A percentile compares a stretch with the other conserved stretches of the same genome.
These are phyloP conservation scores for Mechanitis messenoides DNA, from an alignment of 2,888 invertebrate species.

Conservation along the genomic window DNA sequence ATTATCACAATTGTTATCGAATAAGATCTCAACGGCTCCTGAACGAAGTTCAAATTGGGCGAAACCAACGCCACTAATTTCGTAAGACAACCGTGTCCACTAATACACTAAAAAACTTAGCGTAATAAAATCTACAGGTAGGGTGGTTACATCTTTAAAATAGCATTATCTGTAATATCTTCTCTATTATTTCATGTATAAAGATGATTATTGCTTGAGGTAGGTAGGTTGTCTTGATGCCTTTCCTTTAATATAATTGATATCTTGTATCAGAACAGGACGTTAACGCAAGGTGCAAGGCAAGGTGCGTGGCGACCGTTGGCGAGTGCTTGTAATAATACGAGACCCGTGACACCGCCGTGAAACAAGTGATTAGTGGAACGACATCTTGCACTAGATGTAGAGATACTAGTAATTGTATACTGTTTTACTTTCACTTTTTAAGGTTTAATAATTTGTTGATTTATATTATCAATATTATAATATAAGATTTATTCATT, in stretches of 20 bases:
- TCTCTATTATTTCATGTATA: neutral
- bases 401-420: constrained; percentile 30
- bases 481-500: too few relatives aligned
- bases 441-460: neutral
- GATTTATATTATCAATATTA: too few relatives aligned
- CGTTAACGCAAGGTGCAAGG: constrained; percentile 67
- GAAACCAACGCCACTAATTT: constrained; percentile 53
- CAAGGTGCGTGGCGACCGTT: constrained; percentile 72
- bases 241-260: constrained; percentile 44
- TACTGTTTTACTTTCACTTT: constrained; percentile 15
- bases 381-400: constrained; percentile 35
- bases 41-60: constrained; percentile 45
- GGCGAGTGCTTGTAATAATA: constrained; percentile 49
- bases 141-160: constrained; percentile 65
- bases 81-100: constrained; percentile 71
- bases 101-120: constrained; percentile 64
- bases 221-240: constrained; percentile 29
- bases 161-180: constrained; percentile 31
- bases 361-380: constrained; percentile 67
- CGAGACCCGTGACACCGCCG: constrained; percentile 47
- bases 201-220: constrained; percentile 17
- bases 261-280: constrained; percentile 64
- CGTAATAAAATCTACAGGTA: constrained; percentile 67
- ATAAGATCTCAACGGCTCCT: constrained; percentile 57
- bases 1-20: constrained; percentile 40